Conservation (phyloP, 2,797 vertebrate species). For the Myotis vivesi region DNA sequence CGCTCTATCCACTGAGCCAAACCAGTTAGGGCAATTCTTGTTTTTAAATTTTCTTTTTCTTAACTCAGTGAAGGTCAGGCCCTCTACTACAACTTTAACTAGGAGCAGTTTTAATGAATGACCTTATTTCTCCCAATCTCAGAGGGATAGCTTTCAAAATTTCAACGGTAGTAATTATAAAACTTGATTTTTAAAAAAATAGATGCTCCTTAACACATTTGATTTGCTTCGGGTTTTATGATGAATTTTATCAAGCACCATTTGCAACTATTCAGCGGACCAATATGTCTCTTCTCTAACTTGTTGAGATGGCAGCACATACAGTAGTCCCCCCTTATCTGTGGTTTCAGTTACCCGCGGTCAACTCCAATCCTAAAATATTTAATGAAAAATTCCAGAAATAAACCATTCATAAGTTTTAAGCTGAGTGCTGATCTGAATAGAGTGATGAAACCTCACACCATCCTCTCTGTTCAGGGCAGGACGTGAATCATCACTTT, state of each 20-base stretch:
- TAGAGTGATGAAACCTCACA: neutral
- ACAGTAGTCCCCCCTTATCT: neutral
- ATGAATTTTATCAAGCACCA: neutral
- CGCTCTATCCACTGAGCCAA: no score
- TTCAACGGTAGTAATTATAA: neutral
- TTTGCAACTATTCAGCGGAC: neutral
- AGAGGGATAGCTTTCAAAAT: neutral
- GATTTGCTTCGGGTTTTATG: neutral
- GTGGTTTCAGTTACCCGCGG: no score
- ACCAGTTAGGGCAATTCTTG: neutral
- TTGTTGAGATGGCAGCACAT: neutral
- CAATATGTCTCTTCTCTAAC: neutral
- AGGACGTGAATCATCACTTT: neutral
- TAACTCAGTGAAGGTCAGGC: neutral
- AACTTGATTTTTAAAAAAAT: neutral
- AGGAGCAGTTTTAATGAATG: neutral
- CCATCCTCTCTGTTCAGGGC: neutral
- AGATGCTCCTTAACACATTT: neutral
- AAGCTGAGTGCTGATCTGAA: neutral
- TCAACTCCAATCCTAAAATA: neutral
- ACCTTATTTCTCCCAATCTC: neutral
- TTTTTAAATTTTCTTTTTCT: neutral
- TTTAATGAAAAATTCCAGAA: neutral
- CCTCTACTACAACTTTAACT: neutral
- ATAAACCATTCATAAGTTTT: neutral